A percentile compares a stretch with the other conserved stretches of the same genome.
These are phyloP conservation scores for Pyrocephalus nanus DNA, from an alignment of 2,797 vertebrate species.

Conservation along the genomic window DNA sequence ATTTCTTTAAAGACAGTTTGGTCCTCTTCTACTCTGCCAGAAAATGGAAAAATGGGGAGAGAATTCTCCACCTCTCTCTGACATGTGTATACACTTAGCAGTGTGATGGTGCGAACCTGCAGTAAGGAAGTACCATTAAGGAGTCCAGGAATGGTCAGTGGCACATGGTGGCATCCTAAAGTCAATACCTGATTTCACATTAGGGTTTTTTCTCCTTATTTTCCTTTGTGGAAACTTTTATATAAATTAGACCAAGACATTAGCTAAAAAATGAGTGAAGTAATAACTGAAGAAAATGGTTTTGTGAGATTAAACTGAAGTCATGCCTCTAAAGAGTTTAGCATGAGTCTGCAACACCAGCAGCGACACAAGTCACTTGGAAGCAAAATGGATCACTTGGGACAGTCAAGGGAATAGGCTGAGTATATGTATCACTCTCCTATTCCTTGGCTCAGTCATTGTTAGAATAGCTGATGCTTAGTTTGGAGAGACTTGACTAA, in stretches of 20 bases:
- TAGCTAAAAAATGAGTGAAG: not conserved
- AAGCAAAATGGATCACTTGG: not conserved
- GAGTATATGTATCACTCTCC: not conserved
- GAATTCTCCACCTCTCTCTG: not conserved
- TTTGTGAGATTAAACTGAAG: not conserved
- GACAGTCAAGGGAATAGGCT: not conserved
- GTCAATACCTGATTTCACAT: not conserved
- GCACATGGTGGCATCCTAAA: not conserved
- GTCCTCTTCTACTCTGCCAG: not conserved
- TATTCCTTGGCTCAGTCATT: not conserved
- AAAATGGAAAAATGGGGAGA: not conserved
- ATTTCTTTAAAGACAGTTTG: not conserved
- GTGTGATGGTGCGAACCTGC: not conserved
- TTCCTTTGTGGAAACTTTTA: not conserved
- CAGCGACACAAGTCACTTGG: not conserved
- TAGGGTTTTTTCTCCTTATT: not conserved
- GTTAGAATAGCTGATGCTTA: not conserved
- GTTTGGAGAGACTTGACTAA: not conserved
- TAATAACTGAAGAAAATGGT: not conserved
- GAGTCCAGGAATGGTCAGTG: not conserved
- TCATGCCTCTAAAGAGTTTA: not conserved
- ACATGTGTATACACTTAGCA: rapidly evolving
- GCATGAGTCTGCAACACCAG: not conserved
- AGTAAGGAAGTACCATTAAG: rapidly evolving
- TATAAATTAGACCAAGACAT: not conserved